Evolutionary conservation across 1,140 invertebrate genomes (phyloP).

Genomic region (Oryzaephilus surinamensis): DNA sequence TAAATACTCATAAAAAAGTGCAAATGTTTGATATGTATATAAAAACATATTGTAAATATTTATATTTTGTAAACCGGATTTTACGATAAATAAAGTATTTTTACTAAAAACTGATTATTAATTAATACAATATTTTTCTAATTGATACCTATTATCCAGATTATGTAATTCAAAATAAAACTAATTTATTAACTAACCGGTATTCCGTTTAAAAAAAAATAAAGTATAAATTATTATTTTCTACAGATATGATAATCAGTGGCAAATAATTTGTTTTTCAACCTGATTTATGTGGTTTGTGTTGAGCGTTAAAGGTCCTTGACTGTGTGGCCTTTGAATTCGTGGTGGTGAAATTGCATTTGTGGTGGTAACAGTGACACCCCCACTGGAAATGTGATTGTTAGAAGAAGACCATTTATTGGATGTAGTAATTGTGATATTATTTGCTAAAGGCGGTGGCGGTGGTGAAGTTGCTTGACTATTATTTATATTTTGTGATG

Average conservation of each 20-base stretch:
- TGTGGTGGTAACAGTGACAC: constrained; percentile 54
- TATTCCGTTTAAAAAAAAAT: no score
- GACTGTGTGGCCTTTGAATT: constrained; percentile 39
- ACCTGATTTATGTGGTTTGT: constrained; percentile 30
- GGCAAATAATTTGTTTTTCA: no score
- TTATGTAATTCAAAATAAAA: neutral
- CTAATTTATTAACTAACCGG: neutral
- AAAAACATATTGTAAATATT: no score
- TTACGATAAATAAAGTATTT: no score
- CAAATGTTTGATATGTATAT: no score
- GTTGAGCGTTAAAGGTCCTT: constrained; percentile 39
- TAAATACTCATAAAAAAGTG: no score
- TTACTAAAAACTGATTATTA: no score
- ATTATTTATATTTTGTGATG: constrained; percentile 55
- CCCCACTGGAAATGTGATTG: constrained; percentile 43
- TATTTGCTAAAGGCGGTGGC: constrained; percentile 28
- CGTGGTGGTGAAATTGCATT: constrained; percentile 44
- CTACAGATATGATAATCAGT: no score
- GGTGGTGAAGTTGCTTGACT: constrained; percentile 15
- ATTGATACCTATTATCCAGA: no score
- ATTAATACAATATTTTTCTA: no score
- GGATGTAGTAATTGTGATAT: constrained; percentile 38
- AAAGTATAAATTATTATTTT: no score
- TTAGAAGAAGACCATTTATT: constrained; percentile 42
- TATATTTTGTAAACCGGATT: no score